Evolutionary conservation across 2,888 invertebrate species (phyloP).

Genomic region (Platypus cylindrus): DNA sequence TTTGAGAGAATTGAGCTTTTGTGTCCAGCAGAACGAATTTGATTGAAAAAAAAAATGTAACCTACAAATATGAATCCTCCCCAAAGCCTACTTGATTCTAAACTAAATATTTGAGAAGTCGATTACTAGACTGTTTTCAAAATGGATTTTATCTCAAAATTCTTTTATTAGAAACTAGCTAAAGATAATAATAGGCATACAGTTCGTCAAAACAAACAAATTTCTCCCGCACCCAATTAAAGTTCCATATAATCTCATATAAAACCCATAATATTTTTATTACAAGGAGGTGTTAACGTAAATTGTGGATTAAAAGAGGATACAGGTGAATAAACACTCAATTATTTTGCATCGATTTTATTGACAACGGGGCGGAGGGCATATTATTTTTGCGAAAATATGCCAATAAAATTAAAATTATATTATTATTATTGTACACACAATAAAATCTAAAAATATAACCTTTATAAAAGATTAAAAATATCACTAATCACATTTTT

Average conservation of each 20-base stretch:
- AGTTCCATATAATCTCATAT: constrained; percentile 3
- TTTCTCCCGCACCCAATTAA: constrained; percentile 13
- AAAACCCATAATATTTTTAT: constrained; percentile 2
- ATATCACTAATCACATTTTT: constrained; percentile 24
- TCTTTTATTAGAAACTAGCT: too few species aligned
- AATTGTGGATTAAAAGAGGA: neutral
- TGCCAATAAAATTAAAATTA: constrained; percentile 26
- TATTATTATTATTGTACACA: constrained; percentile 28
- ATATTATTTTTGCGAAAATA: constrained; percentile 25
- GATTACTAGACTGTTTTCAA: too few species aligned
- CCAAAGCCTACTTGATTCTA: too few species aligned
- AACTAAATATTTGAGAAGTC: too few species aligned
- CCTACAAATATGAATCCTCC: too few species aligned
- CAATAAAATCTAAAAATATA: constrained; percentile 28
- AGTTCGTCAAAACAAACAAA: too few species aligned
- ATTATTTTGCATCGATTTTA: constrained; percentile 17
- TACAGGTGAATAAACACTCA: neutral
- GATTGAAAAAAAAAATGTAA: too few species aligned
- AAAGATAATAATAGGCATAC: too few species aligned
- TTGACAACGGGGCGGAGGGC: constrained; percentile 27
- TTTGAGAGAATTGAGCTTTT: too few species aligned
- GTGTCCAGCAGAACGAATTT: too few species aligned
- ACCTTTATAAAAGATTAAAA: constrained; percentile 32
- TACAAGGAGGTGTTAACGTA: neutral
- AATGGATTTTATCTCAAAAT: too few species aligned